Percentiles rank a stretch among this genome's conserved stretches.
These are phyloP conservation scores for Philopedon plagiatum DNA, from an alignment of 2,888 invertebrate species.

Conservation along the genomic window DNA sequence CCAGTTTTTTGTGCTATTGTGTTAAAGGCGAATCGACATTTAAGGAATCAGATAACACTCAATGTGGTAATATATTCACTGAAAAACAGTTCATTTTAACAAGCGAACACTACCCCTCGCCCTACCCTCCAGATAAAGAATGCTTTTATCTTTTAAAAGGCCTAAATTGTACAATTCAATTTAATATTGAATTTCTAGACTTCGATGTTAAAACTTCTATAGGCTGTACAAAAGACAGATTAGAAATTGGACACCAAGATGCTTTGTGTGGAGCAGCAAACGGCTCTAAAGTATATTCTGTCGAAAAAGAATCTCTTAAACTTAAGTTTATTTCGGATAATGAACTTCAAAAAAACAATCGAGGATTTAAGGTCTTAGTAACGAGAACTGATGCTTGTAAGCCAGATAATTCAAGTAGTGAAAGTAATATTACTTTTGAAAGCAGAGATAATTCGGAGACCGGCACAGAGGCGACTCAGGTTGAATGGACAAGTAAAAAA, in stretches of 20 bases:
- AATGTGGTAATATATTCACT: slow-evolving; percentile 67
- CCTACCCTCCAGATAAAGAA: slow-evolving; percentile 67
- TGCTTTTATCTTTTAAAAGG: slow-evolving; percentile 72
- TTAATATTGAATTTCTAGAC: slow-evolving; percentile 72
- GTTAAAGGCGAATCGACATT: neutral
- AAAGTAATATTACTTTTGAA: neutral
- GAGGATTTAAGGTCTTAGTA: slow-evolving; percentile 71
- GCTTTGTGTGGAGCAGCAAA: slow-evolving; percentile 70
- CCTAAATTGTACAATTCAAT: slow-evolving; percentile 69
- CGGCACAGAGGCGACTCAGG: slow-evolving; percentile 21
- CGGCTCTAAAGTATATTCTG: slow-evolving; percentile 69
- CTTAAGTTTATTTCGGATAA: slow-evolving; percentile 69
- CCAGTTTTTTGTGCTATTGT: neutral
- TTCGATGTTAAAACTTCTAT: slow-evolving; percentile 70
- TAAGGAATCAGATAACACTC: neutral
- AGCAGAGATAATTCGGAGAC: neutral
- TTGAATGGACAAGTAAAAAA: slow-evolving; percentile 26
- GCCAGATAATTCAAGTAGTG: slow-evolving; percentile 4
- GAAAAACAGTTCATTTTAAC: slow-evolving; percentile 69
- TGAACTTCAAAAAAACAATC: slow-evolving; percentile 55
- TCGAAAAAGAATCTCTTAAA: slow-evolving; percentile 67
- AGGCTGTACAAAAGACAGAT: slow-evolving; percentile 70
- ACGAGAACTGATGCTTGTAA: slow-evolving; percentile 64
- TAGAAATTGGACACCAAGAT: slow-evolving; percentile 70
- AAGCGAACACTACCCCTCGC: slow-evolving; percentile 72